A percentile compares a stretch with the other conserved stretches of the same genome.
Evolutionary conservation across 2,797 vertebrate genomes (phyloP).

Genomic region (Agapornis canus): DNA sequence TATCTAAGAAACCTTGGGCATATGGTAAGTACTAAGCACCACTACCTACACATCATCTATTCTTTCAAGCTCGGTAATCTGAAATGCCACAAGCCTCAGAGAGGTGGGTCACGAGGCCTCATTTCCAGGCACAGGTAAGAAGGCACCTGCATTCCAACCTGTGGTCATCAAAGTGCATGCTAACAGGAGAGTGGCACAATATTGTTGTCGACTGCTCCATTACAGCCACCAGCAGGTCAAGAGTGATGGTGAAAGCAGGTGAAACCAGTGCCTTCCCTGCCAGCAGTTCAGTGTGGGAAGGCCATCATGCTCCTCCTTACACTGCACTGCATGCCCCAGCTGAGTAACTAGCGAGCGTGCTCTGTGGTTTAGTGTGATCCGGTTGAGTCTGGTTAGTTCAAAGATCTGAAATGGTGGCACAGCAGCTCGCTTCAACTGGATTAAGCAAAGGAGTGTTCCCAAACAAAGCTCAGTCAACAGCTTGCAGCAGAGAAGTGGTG

Average conservation of each 20-base stretch:
- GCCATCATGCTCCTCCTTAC: not conserved
- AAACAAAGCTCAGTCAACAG: not conserved
- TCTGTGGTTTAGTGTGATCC: not conserved
- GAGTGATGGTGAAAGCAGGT: not conserved
- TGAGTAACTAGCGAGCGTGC: not conserved
- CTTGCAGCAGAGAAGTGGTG: not conserved
- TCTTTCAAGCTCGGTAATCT: not conserved
- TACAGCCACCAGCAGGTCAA: not conserved
- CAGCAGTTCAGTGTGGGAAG: accelerated
- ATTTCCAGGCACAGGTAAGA: not conserved
- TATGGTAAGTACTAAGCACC: not conserved
- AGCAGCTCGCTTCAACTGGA: accelerated
- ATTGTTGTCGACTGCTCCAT: accelerated
- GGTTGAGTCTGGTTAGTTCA: not conserved
- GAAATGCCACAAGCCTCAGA: not conserved
- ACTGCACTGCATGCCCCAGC: not conserved
- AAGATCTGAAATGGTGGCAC: not conserved
- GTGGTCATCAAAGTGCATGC: not conserved
- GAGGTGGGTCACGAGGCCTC: not conserved
- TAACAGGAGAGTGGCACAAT: not conserved
- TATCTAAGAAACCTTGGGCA: not conserved
- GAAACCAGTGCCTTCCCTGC: not conserved
- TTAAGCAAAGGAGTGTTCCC: accelerated
- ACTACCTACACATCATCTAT: not conserved
- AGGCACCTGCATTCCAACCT: not conserved